phyloP scores from a whole-genome alignment of 2,888 invertebrate species.

The Luperina testacea region DNA sequence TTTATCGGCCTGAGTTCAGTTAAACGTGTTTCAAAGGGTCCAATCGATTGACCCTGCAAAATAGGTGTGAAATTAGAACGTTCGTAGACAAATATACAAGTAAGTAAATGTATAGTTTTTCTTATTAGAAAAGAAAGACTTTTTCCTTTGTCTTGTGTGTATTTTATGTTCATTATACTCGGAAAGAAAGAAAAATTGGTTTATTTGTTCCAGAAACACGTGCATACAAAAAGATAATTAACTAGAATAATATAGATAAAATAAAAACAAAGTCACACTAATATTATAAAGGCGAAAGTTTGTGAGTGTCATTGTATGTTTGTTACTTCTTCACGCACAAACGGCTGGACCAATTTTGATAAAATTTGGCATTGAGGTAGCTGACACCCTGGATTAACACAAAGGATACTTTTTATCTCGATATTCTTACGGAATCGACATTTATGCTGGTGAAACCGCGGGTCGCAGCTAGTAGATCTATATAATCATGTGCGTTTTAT shows the following conservation, averaged over 20 bases:
- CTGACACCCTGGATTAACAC: too few relatives aligned
- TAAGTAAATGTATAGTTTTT: not conserved
- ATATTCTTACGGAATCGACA: too few relatives aligned
- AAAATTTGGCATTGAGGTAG: too few relatives aligned
- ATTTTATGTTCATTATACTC: not conserved
- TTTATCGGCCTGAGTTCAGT: conserved; percentile 34
- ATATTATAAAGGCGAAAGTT: too few relatives aligned
- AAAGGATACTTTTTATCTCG: too few relatives aligned
- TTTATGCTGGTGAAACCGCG: too few relatives aligned
- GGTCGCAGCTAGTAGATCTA: not conserved
- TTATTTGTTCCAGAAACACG: not conserved
- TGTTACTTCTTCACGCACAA: too few relatives aligned
- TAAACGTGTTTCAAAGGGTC: conserved; percentile 23
- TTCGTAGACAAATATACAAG: not conserved
- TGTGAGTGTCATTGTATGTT: too few relatives aligned
- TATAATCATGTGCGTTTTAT: too few relatives aligned
- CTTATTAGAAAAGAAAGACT: not conserved
- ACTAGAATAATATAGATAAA: too few relatives aligned
- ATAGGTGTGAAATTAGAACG: conserved; percentile 44
- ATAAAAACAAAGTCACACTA: too few relatives aligned
- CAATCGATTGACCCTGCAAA: conserved; percentile 38
- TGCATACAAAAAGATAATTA: not conserved
- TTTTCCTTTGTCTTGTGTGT: not conserved
- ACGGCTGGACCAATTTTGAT: too few relatives aligned
- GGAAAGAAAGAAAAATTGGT: not conserved